Conservation (phyloP, 2,113 vertebrate species). For the Heterotis niloticus region DNA sequence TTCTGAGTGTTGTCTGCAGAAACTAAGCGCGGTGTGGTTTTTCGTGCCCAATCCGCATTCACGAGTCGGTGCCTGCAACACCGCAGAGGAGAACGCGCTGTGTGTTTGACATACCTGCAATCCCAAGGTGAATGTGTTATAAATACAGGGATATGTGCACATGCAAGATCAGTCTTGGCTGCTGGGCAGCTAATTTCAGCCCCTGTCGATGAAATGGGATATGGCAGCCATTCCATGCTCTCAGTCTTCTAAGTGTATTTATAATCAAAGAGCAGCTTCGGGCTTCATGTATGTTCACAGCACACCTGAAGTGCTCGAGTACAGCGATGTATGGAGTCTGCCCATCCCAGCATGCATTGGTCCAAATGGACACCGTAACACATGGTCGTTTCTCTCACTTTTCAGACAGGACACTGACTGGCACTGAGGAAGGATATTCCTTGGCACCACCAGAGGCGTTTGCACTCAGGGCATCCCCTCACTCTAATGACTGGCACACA, state of each 20-base stretch:
- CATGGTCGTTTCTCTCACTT: no score
- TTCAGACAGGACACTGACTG: no score
- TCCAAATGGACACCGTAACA: no score
- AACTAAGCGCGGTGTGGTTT: no score
- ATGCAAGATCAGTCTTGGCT: background rate
- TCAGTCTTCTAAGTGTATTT: background rate
- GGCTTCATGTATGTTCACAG: background rate
- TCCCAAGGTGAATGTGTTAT: background rate
- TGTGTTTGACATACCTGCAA: background rate
- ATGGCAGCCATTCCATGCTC: background rate
- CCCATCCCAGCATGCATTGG: background rate
- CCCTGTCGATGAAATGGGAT: slow-evolving; percentile 3
- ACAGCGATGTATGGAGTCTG: background rate
- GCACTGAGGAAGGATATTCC: no score
- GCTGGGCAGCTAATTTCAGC: background rate
- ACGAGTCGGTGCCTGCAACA: no score
- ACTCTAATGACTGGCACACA: no score
- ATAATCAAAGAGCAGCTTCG: background rate
- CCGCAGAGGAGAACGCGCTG: background rate
- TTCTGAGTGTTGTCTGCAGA: no score
- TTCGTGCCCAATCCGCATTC: no score
- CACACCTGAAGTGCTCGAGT: background rate
- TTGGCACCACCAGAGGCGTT: no score
- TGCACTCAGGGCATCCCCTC: background rate
- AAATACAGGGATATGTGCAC: background rate